Conservation (phyloP, 1,140 invertebrate genomes). For the Cataglyphis hispanica region DNA sequence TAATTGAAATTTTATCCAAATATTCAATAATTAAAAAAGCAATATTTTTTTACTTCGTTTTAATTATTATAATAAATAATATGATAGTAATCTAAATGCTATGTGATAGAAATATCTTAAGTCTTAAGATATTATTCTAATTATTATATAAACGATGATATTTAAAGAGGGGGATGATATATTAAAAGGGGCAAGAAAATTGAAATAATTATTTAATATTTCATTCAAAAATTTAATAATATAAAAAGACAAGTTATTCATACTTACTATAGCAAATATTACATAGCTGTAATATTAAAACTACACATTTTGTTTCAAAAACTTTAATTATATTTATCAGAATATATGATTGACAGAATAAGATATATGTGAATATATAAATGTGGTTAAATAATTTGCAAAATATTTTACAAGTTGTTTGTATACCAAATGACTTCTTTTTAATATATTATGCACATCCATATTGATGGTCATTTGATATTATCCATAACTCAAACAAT, state of each 20-base stretch:
- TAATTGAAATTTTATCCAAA: no score
- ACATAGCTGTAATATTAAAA: background rate
- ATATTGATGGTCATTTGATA: background rate
- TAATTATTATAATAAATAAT: no score
- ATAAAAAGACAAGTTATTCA: background rate
- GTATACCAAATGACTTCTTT: background rate
- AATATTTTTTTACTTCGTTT: background rate
- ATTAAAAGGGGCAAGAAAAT: background rate
- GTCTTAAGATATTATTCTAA: background rate
- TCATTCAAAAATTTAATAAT: conserved; percentile 25
- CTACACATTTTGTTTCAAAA: background rate
- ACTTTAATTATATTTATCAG: background rate
- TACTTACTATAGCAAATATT: background rate
- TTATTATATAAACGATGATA: background rate
- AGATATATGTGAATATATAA: background rate
- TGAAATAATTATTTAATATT: background rate
- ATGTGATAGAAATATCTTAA: background rate
- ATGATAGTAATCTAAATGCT: no score
- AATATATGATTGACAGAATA: conserved; percentile 18
- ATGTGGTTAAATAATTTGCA: background rate
- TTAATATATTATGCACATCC: background rate
- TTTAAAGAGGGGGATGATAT: background rate
- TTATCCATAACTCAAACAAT: background rate
- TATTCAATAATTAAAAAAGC: background rate
- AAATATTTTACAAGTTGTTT: conserved; percentile 11